Percentiles rank a stretch among this genome's conserved stretches.
Evolutionary conservation across 2,113 vertebrate species (phyloP).

Genomic region (Nesoenas mayeri): DNA sequence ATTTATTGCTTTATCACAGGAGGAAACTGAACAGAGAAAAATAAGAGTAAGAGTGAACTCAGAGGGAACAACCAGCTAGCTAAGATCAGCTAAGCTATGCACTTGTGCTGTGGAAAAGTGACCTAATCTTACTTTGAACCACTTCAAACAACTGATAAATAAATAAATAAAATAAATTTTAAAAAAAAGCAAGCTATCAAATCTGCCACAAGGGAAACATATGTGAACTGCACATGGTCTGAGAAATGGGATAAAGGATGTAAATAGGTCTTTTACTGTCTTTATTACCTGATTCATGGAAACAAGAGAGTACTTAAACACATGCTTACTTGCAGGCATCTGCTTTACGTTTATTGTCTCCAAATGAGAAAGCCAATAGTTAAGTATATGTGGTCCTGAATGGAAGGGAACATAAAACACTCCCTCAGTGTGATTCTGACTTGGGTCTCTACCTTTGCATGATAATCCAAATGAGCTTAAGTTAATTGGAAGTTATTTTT

Average conservation of each 20-base stretch:
- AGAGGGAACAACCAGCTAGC: background rate
- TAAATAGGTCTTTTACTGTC: conserved; percentile 39
- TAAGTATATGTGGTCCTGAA: conserved; percentile 1
- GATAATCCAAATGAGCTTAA: background rate
- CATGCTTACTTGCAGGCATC: conserved; percentile 21
- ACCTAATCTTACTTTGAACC: background rate
- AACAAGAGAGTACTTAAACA: conserved; percentile 46
- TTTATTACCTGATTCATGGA: conserved; percentile 48
- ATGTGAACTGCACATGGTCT: conserved; percentile 16
- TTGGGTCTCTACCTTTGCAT: background rate
- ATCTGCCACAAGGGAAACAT: conserved; percentile 10
- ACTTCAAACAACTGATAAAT: background rate
- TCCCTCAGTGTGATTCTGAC: background rate
- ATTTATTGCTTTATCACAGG: background rate
- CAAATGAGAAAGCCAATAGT: conserved; percentile 29
- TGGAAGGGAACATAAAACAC: background rate
- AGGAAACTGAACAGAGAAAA: background rate
- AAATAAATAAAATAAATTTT: background rate
- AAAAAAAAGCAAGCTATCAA: background rate
- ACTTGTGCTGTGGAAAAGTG: background rate
- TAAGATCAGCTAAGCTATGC: background rate
- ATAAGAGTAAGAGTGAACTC: background rate
- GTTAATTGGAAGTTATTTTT: background rate
- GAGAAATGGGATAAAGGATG: conserved; percentile 13
- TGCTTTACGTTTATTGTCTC: conserved; percentile 20